These are phyloP conservation scores for Onychomys leucogaster DNA, from an alignment of 2,797 vertebrate species.

Conservation along the genomic window DNA sequence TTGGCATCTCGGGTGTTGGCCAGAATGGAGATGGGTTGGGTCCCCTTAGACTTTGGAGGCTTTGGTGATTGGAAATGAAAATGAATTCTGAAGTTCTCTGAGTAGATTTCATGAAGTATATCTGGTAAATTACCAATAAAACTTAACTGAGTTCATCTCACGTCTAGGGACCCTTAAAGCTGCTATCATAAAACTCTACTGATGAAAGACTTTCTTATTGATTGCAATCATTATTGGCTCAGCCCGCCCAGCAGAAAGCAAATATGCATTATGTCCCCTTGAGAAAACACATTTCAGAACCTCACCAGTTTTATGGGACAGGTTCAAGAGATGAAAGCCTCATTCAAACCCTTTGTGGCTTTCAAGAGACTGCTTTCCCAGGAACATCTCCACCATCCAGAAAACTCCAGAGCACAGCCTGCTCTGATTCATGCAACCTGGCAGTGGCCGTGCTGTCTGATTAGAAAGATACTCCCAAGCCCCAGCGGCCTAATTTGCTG, in stretches of 20 bases:
- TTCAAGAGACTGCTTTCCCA: conserved; percentile 78
- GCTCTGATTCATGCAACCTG: conserved; percentile 71
- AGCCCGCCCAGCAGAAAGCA: conserved; percentile 84
- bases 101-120: conserved; percentile 81
- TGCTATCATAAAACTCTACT: conserved; percentile 86
- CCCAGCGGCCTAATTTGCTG: conserved; percentile 80
- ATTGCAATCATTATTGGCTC: conserved; percentile 88
- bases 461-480: conserved; percentile 79
- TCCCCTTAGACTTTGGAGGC: conserved; percentile 64
- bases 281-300: conserved; percentile 88
- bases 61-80: conserved; percentile 78
- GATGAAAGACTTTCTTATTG: conserved; percentile 88
- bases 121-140: conserved; percentile 81
- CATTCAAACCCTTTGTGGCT: conserved; percentile 76
- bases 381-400: conserved; percentile 73
- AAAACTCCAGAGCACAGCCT: conserved; percentile 72
- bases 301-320: conserved; percentile 86
- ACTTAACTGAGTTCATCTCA: conserved; percentile 84
- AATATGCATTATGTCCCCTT: conserved; percentile 84
- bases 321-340: conserved; percentile 82
- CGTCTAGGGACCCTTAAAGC: conserved; percentile 83
- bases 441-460: conserved; percentile 76
- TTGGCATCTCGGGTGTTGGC: neutral
- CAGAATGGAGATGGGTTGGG: conserved; percentile 60
- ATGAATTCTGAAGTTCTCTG: conserved; percentile 77